These are phyloP conservation scores for Odontomyia ornata DNA, from an alignment of 2,888 invertebrate genomes.

Conservation along the genomic window DNA sequence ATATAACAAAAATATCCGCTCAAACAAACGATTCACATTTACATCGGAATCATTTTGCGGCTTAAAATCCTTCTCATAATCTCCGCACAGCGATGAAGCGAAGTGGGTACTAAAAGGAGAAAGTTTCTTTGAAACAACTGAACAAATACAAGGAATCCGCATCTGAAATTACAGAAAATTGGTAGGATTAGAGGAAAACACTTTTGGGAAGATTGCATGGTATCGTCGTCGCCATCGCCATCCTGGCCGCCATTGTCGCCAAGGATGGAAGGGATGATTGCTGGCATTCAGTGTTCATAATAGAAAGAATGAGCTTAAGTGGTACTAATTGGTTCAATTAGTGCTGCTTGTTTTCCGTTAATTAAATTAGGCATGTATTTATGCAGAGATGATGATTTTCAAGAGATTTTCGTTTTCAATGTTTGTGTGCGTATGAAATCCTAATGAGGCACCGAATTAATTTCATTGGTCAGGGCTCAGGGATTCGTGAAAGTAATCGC, in stretches of 20 bases:
- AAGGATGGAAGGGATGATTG: slow-evolving; percentile 25
- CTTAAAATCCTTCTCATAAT: slow-evolving; percentile 31
- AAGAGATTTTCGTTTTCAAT: too few species aligned
- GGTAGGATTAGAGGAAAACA: slow-evolving; percentile 19
- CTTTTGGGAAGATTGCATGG: background rate
- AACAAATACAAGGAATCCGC: slow-evolving; percentile 25
- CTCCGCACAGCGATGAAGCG: slow-evolving; percentile 15
- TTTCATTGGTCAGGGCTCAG: too few species aligned
- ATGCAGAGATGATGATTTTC: slow-evolving; percentile 45
- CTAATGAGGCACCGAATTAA: too few species aligned
- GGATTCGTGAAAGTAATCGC: too few species aligned
- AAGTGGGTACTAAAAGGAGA: slow-evolving; percentile 36
- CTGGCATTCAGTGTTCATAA: slow-evolving; percentile 36
- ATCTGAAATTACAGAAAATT: slow-evolving; percentile 8
- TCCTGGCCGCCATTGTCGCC: background rate
- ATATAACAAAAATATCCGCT: background rate
- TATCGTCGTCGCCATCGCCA: too few species aligned
- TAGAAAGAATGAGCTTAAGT: slow-evolving; percentile 49
- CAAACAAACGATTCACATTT: background rate
- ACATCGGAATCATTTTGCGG: slow-evolving; percentile 32
- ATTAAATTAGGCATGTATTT: slow-evolving; percentile 51
- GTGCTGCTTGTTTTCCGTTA: slow-evolving; percentile 51
- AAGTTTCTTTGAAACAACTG: slow-evolving; percentile 15
- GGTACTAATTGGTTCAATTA: slow-evolving; percentile 52
- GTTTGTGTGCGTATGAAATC: too few species aligned